Evolutionary conservation across 2,797 vertebrate genomes (phyloP), one percentile per base, ranked within the genome.

Genomic region (Spinibarbus caldwelli): DNA sequence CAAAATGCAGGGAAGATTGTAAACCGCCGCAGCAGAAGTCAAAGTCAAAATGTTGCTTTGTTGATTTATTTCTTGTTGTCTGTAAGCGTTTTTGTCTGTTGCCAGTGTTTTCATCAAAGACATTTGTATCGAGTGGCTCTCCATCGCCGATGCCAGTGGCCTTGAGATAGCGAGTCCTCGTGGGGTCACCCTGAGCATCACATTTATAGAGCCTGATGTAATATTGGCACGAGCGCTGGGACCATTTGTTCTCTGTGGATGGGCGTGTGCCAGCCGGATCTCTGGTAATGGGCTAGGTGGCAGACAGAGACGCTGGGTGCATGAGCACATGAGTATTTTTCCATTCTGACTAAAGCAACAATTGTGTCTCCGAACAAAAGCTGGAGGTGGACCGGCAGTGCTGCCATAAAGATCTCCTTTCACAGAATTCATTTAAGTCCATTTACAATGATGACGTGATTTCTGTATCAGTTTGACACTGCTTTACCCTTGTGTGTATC

Each of bases 131-230:
- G 47, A 78, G 12, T 64, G 21, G 26, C 75, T 79, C 68, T 59
- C 52, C 9, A 57, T 73, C 15, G 17, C 14, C 3, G n/a, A 84
- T 76, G 43, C 31, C 83, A 72, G 67, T 73, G 78, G 77, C 77
- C 84, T 85, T 85, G 84, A 85, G 67, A 64, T 68, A 14, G 29
- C 1, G 29, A 79, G 29, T 78, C 54, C 43, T 73, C 29, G 11
- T 1, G 14, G 54, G 84, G 84, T 85, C 84, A 85, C 84, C 84
- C 84, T 85, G 68, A 85, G 54, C 70, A 57, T 78, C 83, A 85
- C 77, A 73, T 85, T 80, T 73, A 85, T 85, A 73, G 84, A 62
- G 52, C 26, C 84, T 85, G 84, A 85, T 43, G 84, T 80, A 85
- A 85, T 80, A 54, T 73, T 85, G 84, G 84, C 83, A 85, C 2